Conservation (phyloP, 2,113 vertebrate species). For the Ursus arctos region DNA sequence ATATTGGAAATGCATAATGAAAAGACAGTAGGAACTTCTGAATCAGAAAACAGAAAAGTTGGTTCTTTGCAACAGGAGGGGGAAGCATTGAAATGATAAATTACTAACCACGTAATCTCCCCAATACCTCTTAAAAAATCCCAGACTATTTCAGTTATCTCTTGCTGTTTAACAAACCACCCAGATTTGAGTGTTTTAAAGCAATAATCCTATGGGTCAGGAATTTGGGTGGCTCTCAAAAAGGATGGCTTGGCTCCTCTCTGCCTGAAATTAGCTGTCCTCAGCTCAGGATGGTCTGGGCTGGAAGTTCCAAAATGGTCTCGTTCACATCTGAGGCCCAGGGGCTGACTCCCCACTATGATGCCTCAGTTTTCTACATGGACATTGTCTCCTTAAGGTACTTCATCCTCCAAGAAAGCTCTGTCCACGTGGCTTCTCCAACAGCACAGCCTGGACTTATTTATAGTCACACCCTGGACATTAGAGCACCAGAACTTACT, state of each 20-base stretch:
- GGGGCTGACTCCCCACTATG: background rate
- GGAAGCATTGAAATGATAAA: constrained; percentile 8
- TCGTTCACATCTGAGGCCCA: background rate
- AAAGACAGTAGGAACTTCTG: background rate
- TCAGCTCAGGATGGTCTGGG: background rate
- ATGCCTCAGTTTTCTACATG: background rate
- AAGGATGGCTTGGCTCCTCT: background rate
- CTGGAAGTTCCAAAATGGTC: background rate
- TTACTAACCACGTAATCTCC: background rate
- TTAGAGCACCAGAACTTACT: background rate
- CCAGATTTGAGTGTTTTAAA: background rate
- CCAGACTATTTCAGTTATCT: background rate
- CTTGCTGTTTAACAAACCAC: constrained; percentile 29
- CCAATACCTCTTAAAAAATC: background rate
- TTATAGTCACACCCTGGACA: background rate
- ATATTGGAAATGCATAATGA: background rate
- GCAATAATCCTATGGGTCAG: background rate
- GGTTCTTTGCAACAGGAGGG: background rate
- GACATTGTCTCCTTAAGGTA: background rate
- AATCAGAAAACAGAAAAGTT: background rate
- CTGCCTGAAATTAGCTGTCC: background rate
- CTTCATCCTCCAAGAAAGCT: background rate
- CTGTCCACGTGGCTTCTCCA: background rate
- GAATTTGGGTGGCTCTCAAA: background rate
- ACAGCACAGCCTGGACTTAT: background rate